Evolutionary conservation across 30 jellyfish, hydroid and myxozoan species (phyloP), one percentile per base, ranked within the genome.

Genomic region (Turritopsis dohrnii): DNA sequence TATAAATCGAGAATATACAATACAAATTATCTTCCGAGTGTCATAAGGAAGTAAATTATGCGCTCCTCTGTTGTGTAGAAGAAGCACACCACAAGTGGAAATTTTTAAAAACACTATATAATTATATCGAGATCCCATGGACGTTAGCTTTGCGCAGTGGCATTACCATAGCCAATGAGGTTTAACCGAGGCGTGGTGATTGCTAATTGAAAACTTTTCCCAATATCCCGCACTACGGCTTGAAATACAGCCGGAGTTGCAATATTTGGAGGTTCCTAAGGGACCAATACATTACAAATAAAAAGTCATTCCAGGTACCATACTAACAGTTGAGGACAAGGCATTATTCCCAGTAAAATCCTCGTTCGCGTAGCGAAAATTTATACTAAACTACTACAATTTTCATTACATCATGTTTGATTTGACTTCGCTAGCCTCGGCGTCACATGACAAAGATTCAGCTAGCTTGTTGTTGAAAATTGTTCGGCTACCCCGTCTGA

Each of bases 171-270:
- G 97, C 83, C 93, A 28, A 84, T 90, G 97, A 90, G 95, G 97
- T 90, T 81, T 83, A 85, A 81, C 97, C 95, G 97, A 90, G 97
- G 87, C 97, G 97, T 93, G 97, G 94, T 90, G 86, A 90, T 90
- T 90, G 97, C 97, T 90, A 90, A 90, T 90, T 90, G 97, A 90
- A 90, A 90, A 90, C 97, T 90, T 79, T 81, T 90, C 95, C 97
- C 97, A 90, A 90, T 90, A 86, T 83, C 97, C 97, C 97, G 97
- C 97, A 81, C 52, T 93, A 83, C 96, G 95, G 83, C 97, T 85
- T 83, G 91, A 80, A 89, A 84, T 66, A 81, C 79, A 89, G 95
- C 83, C 95, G 97, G 96, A 93, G 73, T 80, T 80, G 97, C 97
- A 90, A 90, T 90, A 84, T 90, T 90, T 90, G 97, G 81, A 80